Percentiles rank a stretch among this genome's conserved stretches.
Evolutionary conservation across 2,797 vertebrate genomes (phyloP).

Genomic region (Dryobates pubescens): DNA sequence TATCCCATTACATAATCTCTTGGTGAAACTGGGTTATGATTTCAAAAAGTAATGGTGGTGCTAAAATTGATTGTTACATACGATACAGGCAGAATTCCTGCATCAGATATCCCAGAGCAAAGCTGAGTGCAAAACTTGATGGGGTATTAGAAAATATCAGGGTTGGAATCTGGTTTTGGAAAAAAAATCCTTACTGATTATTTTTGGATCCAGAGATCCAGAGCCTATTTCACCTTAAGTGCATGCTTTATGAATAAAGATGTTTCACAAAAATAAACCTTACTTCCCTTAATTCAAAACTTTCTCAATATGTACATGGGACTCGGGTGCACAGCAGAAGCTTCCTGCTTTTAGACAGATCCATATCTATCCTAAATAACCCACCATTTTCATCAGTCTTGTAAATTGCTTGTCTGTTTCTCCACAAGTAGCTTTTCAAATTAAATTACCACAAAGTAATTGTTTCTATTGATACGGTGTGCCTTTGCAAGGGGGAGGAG

Average conservation of each 20-base stretch:
- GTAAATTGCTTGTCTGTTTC: constrained; percentile 3
- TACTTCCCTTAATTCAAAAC: not conserved
- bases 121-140: not conserved
- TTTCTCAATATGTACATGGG: not conserved
- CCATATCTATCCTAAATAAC: constrained; percentile 1
- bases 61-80: not conserved
- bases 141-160: not conserved
- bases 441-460: constrained; percentile 36
- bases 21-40: not conserved
- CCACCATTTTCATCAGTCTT: constrained; percentile 1
- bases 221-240: not conserved
- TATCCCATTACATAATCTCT: not conserved
- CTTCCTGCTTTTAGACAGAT: not conserved
- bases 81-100: not conserved
- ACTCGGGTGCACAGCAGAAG: not conserved
- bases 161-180: not conserved
- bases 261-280: not conserved
- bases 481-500: not conserved
- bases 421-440: constrained; percentile 27
- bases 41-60: not conserved
- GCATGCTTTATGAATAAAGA: not conserved
- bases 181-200: not conserved
- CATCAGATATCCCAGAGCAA: not conserved
- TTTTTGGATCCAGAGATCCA: not conserved
- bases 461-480: constrained; percentile 1